Base-by-base conservation (phyloP, 2,797 vertebrate genomes). In the Malacoctenus gilli region DNA sequence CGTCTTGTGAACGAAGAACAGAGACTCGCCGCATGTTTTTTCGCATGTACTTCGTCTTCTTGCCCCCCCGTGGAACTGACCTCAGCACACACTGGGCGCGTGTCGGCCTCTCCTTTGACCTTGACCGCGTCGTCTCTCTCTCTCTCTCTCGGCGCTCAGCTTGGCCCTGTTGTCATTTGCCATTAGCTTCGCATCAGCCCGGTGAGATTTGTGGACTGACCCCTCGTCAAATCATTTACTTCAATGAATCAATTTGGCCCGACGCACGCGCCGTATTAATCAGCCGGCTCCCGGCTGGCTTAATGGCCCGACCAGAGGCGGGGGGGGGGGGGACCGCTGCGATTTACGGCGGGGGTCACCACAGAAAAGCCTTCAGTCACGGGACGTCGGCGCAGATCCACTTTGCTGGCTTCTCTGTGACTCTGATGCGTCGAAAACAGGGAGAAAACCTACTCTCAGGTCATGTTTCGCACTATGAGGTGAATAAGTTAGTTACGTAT, bases 141-240 rank as follows among this genome's bases (percentile, higher is more conserved):
- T 4, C 12, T 16, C 63, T 18, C 60, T 44, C 55, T 56, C 14
- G 12, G 47, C 35, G 22, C 76, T 83, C 44, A 44, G 43, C 59
- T 69, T 32, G 49, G 71, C 80, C 56, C 81, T 85, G 77, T 90
- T 87, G 82, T 86, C 87, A 79, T 88, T 83, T 77, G 79, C 72
- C 86, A 83, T 87, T 84, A 83, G 75, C 80, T 79, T 84, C 83
- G 68, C 76, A 85, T 86, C 82, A 85, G 72, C 81, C 80, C 71
- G 63, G 67, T 37, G 65, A 84, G 83, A 87, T 88, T 84, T 87
- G 80, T 81, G 60, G 78, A 81, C 69, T 82, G 86, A 87, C 84
- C 86, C 70, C 68, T 87, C 85, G 72, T 89, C 83, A 89, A 88
- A 86, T 85, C 83, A 82, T 84, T 84, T 80, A 87, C 78, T 82